These are phyloP conservation scores for Harlomillsia oculata DNA, from an alignment of 1,140 invertebrate species.

Conservation along the genomic window DNA sequence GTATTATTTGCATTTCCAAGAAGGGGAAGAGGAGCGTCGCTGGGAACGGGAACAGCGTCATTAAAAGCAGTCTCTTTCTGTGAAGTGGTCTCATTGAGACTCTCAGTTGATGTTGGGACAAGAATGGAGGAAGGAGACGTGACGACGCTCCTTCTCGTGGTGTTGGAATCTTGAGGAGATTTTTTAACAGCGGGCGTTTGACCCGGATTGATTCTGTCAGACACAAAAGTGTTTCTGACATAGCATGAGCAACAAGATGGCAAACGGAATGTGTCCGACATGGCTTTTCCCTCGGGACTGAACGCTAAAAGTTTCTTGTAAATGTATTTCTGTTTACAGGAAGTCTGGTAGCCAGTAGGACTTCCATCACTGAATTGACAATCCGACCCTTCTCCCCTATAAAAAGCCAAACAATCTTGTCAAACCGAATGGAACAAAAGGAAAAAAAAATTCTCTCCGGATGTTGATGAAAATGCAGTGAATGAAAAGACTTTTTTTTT, in stretches of 20 bases:
- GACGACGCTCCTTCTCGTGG: not conserved
- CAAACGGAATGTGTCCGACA: conserved; percentile 39
- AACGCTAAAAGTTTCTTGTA: conserved; percentile 47
- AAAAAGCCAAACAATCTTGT: too few species aligned
- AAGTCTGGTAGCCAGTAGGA: conserved; percentile 45
- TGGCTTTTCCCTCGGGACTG: conserved; percentile 42
- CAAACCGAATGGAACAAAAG: too few species aligned
- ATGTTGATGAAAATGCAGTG: conserved; percentile 1
- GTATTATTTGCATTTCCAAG: too few species aligned
- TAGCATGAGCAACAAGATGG: conserved; percentile 56
- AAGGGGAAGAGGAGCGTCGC: too few species aligned
- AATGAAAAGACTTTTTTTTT: conserved; percentile 5
- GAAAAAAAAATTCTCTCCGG: not conserved
- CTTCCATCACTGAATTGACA: conserved; percentile 40
- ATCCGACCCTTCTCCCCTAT: conserved; percentile 36
- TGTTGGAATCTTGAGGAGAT: too few species aligned
- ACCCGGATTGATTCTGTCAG: conserved; percentile 14
- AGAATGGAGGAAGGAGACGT: not conserved
- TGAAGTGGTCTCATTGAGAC: too few species aligned
- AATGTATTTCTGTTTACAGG: conserved; percentile 55
- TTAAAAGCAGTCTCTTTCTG: too few species aligned
- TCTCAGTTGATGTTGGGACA: not conserved
- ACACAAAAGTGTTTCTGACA: conserved; percentile 33
- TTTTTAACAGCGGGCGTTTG: not conserved
- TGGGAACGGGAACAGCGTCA: too few species aligned